phyloP scores from a whole-genome alignment of 1,140 invertebrate genomes.

The Akabosia matsudoensis region DNA sequence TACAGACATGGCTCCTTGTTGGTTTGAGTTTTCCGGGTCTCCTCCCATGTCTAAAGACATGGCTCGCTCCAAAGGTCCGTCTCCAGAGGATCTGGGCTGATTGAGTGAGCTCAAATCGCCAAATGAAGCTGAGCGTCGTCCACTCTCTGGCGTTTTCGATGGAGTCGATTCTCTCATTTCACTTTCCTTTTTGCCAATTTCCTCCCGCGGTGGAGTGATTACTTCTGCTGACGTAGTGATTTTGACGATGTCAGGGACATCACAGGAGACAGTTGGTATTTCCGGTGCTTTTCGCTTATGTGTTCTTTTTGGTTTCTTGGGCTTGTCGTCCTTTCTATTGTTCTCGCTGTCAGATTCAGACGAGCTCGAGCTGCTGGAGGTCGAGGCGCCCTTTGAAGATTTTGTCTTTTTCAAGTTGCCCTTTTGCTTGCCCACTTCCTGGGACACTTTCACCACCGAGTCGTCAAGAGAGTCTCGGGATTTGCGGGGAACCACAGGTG shows the following conservation, averaged over 20 bases:
- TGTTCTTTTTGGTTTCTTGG: conserved; percentile 44
- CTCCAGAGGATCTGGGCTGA: conserved; percentile 52
- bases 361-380: conserved; percentile 26
- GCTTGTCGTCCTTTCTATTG: conserved; percentile 26
- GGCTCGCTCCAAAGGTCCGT: conserved; percentile 66
- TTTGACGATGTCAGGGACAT: conserved; percentile 25
- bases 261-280: conserved; percentile 30
- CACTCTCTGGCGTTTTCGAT: conserved; percentile 58
- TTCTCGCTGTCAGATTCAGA: conserved; percentile 27
- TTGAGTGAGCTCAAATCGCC: conserved; percentile 75
- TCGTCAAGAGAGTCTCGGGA: conserved; percentile 30
- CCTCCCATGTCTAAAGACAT: conserved; percentile 73
- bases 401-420: conserved; percentile 20
- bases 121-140: conserved; percentile 72
- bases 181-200: conserved; percentile 23
- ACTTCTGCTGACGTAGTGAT: conserved; percentile 39
- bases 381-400: background rate
- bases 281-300: conserved; percentile 47
- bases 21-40: conserved; percentile 60
- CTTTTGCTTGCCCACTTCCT: conserved; percentile 62
- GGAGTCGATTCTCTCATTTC: conserved; percentile 57
- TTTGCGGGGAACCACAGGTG: conserved; percentile 37
- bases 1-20: conserved; percentile 65
- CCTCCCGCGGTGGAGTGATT: conserved; percentile 27
- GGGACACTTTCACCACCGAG: conserved; percentile 60